Evolutionary conservation across 2,797 vertebrate genomes (phyloP).

Genomic region (Denticeps clupeoides): DNA sequence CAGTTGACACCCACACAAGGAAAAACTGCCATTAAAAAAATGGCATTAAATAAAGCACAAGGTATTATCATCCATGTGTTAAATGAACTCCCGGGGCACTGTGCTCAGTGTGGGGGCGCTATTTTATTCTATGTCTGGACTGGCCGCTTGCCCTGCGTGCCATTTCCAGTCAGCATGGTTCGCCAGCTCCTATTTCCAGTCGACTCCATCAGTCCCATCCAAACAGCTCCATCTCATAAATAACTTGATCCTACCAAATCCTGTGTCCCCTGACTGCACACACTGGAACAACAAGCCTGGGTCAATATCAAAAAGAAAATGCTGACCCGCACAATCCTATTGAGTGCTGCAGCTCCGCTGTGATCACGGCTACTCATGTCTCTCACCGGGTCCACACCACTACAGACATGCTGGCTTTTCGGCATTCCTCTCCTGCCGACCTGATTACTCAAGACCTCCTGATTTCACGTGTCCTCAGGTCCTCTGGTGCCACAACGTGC

Average conservation of each 20-base stretch:
- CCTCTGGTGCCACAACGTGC: too few relatives aligned
- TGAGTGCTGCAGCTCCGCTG: slow-evolving; percentile 43
- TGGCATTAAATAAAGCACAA: too few relatives aligned
- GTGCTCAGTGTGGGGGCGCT: background rate
- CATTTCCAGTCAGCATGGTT: slow-evolving; percentile 54
- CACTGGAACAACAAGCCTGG: slow-evolving; percentile 61
- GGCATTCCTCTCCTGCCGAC: too few relatives aligned
- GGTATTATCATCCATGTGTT: background rate
- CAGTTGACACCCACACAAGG: too few relatives aligned
- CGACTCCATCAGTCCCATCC: slow-evolving; percentile 52
- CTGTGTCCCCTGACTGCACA: slow-evolving; percentile 54
- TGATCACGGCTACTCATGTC: too few relatives aligned
- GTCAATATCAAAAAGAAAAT: slow-evolving; percentile 57
- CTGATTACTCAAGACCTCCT: too few relatives aligned
- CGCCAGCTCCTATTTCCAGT: slow-evolving; percentile 61
- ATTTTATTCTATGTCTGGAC: too few relatives aligned
- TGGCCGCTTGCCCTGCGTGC: slow-evolving; percentile 48
- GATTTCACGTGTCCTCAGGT: too few relatives aligned
- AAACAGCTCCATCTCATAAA: slow-evolving; percentile 63
- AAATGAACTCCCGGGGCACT: background rate
- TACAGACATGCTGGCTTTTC: too few relatives aligned
- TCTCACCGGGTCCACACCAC: too few relatives aligned
- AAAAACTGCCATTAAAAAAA: too few relatives aligned
- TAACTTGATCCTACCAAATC: slow-evolving; percentile 65
- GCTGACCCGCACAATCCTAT: slow-evolving; percentile 66